phyloP scores from a whole-genome alignment of 2,113 vertebrate species.

The Eupsittula cactorum region DNA sequence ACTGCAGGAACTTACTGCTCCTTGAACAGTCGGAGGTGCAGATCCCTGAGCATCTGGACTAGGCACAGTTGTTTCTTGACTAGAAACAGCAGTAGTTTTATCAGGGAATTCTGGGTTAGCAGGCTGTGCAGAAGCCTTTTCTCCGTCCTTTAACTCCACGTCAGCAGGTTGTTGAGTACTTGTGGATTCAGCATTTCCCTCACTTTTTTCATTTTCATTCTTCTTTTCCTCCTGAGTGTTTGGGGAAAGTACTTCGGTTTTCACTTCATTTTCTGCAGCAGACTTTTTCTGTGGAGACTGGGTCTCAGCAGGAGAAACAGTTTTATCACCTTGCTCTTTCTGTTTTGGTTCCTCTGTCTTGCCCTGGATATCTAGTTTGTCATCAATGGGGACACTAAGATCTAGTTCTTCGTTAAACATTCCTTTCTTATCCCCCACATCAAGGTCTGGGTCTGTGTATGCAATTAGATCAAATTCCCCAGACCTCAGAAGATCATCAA shows the following conservation, averaged over 20 bases:
- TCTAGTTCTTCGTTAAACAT: slow-evolving; percentile 96
- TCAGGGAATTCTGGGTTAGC: slow-evolving; percentile 52
- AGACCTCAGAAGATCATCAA: slow-evolving; percentile 91
- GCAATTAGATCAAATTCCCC: slow-evolving; percentile 98
- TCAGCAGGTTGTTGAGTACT: slow-evolving; percentile 73
- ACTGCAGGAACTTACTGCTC: slow-evolving; percentile 66
- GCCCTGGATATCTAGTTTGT: slow-evolving; percentile 78
- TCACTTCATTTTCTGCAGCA: slow-evolving; percentile 62
- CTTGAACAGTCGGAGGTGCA: slow-evolving; percentile 54
- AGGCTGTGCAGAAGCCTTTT: slow-evolving; percentile 33
- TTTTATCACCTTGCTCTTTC: slow-evolving; percentile 68
- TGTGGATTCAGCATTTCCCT: slow-evolving; percentile 42
- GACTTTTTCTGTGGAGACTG: slow-evolving; percentile 71
- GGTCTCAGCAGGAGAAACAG: slow-evolving; percentile 24
- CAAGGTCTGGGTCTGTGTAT: slow-evolving; percentile 94
- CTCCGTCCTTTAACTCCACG: slow-evolving; percentile 71
- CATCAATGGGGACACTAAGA: slow-evolving; percentile 86
- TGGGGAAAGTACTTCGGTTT: slow-evolving; percentile 76
- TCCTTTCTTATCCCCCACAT: slow-evolving; percentile 94
- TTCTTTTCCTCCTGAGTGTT: slow-evolving; percentile 69
- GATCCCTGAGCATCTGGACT: slow-evolving; percentile 62
- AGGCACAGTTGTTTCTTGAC: slow-evolving; percentile 62
- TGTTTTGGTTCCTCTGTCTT: slow-evolving; percentile 65
- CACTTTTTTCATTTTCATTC: slow-evolving; percentile 69
- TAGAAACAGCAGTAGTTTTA: slow-evolving; percentile 30